Evolutionary conservation across 2,113 vertebrate species (phyloP), one percentile per base, ranked within the genome.

Genomic region (Laterallus jamaicensis): DNA sequence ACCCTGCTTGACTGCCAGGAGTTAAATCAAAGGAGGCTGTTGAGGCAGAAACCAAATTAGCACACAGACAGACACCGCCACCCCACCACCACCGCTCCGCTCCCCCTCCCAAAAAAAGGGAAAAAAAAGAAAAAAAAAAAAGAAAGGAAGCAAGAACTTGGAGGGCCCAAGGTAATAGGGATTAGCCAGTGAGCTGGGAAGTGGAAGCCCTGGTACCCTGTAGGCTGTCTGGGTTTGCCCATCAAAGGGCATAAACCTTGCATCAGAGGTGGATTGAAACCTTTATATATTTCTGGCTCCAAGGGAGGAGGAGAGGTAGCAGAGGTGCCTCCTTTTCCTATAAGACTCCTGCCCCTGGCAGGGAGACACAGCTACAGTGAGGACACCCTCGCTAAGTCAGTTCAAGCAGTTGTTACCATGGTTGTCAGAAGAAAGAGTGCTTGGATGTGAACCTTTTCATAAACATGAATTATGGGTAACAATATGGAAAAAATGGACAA

Each of bases 291-390:
- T 76, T 26, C 24, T 83, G 31, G 22, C 44, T 66, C n/a, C 26
- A 10, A 15, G 26, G 20, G 15, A 63, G 52, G 5, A 52, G 29
- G 29, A 19, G 39, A 7, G 0, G 49, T 5, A 25, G 4, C 75
- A 42, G 29, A 58, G 32, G 20, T 4, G 22, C 15, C 12, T 28
- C 20, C 15, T 79, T n/a, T 19, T 47, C 49, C 58, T 60, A 29
- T 11, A 79, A 7, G 4, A 17, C 35, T 89, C 54, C 39, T 49
- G 73, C 10, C 40, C 63, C 42, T 59, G 32, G 40, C 52, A 64
- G 52, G 35, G 26, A 56, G 49, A 15, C 4, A 5, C 12, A 2
- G 2, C 80, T 37, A 2, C 0, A 1, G 4, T 11, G 8, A 77
- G 56, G 60, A 55, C 25, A 2, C 19, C 31, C 15, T 24, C 35